Percentiles rank a stretch among this genome's conserved stretches.
phyloP scores from a whole-genome alignment of 2,888 invertebrate genomes.

The Drosophila kuntzei region DNA sequence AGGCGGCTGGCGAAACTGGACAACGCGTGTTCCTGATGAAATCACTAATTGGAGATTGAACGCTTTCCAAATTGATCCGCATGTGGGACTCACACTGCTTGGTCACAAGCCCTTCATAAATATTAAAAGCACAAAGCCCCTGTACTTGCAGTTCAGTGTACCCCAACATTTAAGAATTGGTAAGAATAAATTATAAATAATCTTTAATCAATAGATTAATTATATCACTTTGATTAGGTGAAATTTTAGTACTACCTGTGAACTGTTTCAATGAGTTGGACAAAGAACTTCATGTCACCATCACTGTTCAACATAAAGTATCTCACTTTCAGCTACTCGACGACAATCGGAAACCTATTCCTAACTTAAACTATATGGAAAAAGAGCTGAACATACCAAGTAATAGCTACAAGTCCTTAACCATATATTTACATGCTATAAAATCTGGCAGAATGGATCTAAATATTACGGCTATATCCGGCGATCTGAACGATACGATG shows the following conservation, averaged over 20 bases:
- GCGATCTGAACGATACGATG: background rate
- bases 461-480: slow-evolving; percentile 16
- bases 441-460: slow-evolving; percentile 8
- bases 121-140: slow-evolving; percentile 11
- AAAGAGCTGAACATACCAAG: background rate
- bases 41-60: slow-evolving; percentile 37
- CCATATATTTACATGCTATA: slow-evolving; percentile 6
- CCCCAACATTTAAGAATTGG: slow-evolving; percentile 36
- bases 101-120: background rate
- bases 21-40: slow-evolving; percentile 16
- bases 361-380: background rate
- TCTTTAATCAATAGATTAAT: background rate
- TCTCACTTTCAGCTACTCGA: slow-evolving; percentile 1
- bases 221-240: slow-evolving; percentile 27
- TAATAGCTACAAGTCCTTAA: background rate
- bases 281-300: background rate
- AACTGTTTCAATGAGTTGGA: slow-evolving; percentile 22
- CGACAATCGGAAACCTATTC: background rate
- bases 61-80: slow-evolving; percentile 36
- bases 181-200: background rate
- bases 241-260: slow-evolving; percentile 25
- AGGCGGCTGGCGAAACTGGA: background rate
- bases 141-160: slow-evolving; percentile 1
- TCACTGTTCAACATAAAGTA: slow-evolving; percentile 2
- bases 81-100: slow-evolving; percentile 30